These are phyloP conservation scores for Microhierax caerulescens DNA, from an alignment of 2,797 vertebrate species.

Conservation along the genomic window DNA sequence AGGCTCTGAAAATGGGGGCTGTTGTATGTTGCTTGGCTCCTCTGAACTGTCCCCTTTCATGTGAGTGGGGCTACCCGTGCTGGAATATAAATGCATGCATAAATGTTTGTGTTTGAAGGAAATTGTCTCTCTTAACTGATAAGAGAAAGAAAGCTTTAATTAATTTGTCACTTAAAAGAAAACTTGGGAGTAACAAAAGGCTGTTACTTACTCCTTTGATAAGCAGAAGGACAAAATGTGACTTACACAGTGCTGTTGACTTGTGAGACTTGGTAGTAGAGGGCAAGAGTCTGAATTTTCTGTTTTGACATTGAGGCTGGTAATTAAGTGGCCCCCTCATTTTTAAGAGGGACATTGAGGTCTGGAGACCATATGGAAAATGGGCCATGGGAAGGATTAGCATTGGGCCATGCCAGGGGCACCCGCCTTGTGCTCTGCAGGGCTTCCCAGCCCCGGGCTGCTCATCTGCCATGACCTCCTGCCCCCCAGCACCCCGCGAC, in stretches of 20 bases:
- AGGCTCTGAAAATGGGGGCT: background rate
- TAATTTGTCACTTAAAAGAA: background rate
- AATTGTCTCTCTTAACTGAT: background rate
- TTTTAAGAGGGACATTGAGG: background rate
- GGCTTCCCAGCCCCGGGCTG: background rate
- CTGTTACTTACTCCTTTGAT: background rate
- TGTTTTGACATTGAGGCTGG: background rate
- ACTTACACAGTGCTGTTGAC: background rate
- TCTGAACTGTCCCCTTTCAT: background rate
- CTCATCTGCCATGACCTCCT: background rate
- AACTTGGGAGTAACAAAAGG: background rate
- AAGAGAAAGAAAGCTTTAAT: background rate
- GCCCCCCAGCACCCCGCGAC: fast-evolving
- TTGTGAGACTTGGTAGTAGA: background rate
- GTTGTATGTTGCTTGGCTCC: fast-evolving
- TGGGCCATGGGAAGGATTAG: background rate
- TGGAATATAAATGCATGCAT: background rate
- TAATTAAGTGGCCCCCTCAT: background rate
- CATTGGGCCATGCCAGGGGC: fast-evolving
- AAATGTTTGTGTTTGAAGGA: background rate
- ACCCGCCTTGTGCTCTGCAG: fast-evolving
- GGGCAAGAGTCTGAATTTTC: background rate
- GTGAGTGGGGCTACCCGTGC: background rate
- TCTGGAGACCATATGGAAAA: background rate
- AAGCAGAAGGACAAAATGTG: background rate